Evolutionary conservation across 2,113 vertebrate genomes (phyloP).

Genomic region (Cariama cristata): DNA sequence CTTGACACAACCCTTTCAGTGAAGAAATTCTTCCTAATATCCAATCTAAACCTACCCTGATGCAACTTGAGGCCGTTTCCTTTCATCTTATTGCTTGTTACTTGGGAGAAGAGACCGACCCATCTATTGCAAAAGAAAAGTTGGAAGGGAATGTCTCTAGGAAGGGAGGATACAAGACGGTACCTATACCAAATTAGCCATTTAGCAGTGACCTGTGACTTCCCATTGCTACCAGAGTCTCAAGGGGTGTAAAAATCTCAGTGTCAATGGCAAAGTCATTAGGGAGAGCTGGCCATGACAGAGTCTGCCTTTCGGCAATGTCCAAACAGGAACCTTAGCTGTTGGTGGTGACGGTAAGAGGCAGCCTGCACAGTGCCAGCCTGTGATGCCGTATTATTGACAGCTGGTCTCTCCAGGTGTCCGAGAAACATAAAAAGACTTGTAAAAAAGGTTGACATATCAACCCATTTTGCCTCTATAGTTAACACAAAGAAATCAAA

Average conservation of each 20-base stretch:
- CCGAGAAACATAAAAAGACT: not conserved
- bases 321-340: not conserved
- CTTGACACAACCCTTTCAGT: too few species aligned
- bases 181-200: not conserved
- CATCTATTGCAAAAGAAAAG: not conserved
- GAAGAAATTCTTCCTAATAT: too few species aligned
- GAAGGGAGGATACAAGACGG: not conserved
- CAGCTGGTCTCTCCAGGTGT: not conserved
- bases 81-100: too few species aligned
- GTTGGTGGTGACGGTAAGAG: not conserved
- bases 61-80: too few species aligned
- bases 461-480: not conserved
- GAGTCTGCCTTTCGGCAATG: not conserved
- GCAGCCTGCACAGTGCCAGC: not conserved
- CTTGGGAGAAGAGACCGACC: too few species aligned
- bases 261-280: not conserved
- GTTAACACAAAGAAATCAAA: not conserved
- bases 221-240: not conserved
- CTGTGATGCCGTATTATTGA: accelerated
- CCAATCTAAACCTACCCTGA: too few species aligned
- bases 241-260: not conserved
- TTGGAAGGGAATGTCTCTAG: not conserved
- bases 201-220: not conserved
- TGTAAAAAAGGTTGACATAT: not conserved
- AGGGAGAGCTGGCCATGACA: not conserved